phyloP scores from a whole-genome alignment of 2,888 invertebrate species.

The Meliscaeva auricollis region DNA sequence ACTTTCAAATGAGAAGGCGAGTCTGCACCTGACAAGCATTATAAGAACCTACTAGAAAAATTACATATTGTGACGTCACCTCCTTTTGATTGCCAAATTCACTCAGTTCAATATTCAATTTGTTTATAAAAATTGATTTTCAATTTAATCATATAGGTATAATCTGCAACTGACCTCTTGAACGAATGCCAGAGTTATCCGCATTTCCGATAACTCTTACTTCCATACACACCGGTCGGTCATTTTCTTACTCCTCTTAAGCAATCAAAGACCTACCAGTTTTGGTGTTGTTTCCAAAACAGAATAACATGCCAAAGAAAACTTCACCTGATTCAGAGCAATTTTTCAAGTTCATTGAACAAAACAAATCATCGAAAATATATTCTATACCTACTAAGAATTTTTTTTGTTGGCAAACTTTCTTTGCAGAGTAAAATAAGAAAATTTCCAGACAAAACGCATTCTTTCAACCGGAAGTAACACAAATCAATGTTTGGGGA shows the following conservation, averaged over 20 bases:
- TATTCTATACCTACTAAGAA: constrained; percentile 6
- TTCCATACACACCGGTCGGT: background rate
- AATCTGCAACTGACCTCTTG: constrained; percentile 21
- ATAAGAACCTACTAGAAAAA: too few relatives aligned
- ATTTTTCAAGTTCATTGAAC: constrained; percentile 46
- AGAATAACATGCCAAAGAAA: constrained; percentile 35
- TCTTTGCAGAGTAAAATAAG: background rate
- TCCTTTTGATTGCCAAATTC: too few relatives aligned
- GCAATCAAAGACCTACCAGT: background rate
- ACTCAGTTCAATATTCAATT: background rate
- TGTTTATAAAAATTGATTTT: background rate
- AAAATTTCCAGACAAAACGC: constrained; percentile 50
- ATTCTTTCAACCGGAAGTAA: constrained; percentile 68
- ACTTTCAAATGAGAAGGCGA: too few relatives aligned
- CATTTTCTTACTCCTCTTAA: background rate
- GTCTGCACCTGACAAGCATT: too few relatives aligned
- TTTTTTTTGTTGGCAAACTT: constrained; percentile 46
- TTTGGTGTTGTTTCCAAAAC: background rate
- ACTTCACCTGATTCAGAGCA: constrained; percentile 44
- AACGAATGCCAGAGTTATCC: background rate
- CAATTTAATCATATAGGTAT: background rate
- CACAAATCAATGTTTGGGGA: constrained; percentile 66
- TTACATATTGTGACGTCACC: too few relatives aligned
- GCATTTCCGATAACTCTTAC: background rate
- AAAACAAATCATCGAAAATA: constrained; percentile 23